Evolutionary conservation across 2,113 vertebrate species (phyloP).

Genomic region (Stictonetta naevosa): DNA sequence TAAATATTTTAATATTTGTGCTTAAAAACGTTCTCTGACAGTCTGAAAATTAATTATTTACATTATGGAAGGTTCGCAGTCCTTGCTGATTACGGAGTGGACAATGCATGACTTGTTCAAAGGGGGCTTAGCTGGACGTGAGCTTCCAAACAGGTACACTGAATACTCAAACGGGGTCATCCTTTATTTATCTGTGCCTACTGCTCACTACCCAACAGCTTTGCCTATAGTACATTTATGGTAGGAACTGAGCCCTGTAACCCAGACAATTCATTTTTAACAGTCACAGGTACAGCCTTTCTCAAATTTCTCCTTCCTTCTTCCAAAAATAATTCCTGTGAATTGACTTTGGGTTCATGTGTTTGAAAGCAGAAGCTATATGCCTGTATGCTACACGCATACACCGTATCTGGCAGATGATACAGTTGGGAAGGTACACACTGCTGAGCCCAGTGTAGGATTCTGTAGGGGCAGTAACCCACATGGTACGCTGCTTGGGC

Average conservation of each 20-base stretch:
- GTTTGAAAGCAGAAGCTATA: background rate
- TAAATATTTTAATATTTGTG: background rate
- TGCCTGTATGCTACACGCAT: too few relatives aligned
- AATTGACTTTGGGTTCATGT: background rate
- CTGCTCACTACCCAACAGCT: too few relatives aligned
- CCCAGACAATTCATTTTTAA: background rate
- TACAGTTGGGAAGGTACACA: background rate
- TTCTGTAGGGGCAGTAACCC: background rate
- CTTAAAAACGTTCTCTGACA: background rate
- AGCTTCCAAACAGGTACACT: background rate
- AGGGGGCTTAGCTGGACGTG: background rate
- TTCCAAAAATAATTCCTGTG: background rate
- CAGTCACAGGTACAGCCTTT: background rate
- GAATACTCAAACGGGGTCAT: background rate
- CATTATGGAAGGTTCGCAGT: background rate
- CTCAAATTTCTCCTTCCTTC: background rate
- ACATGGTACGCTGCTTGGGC: accelerated
- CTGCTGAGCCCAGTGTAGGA: background rate
- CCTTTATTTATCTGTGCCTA: background rate
- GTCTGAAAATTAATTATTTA: background rate
- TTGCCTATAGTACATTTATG: background rate
- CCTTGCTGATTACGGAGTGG: background rate
- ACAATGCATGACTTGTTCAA: background rate
- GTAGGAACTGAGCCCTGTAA: background rate
- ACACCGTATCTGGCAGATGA: background rate